Percentiles rank a stretch among this genome's conserved stretches.
These are phyloP conservation scores for Oncorhynchus nerka DNA, from an alignment of 2,113 vertebrate species.

Conservation along the genomic window DNA sequence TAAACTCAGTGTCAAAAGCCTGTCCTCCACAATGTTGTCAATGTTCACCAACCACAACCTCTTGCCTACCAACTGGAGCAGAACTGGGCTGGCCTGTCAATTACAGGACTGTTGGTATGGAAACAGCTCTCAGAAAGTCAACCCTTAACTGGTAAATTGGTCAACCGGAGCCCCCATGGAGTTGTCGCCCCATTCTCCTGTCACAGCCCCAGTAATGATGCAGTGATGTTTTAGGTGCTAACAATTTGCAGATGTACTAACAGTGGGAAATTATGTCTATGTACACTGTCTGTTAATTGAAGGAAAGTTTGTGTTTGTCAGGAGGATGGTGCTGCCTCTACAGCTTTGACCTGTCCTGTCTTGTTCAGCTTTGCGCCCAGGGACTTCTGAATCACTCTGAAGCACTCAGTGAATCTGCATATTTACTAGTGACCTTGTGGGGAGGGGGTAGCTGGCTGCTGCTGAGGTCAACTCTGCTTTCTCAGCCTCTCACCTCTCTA, in stretches of 20 bases:
- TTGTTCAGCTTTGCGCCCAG: constrained; percentile 17
- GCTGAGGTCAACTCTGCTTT: neutral
- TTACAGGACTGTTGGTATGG: neutral
- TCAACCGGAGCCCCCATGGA: neutral
- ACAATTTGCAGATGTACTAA: neutral
- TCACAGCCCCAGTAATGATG: neutral
- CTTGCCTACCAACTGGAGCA: neutral
- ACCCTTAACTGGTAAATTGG: neutral
- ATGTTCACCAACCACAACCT: neutral
- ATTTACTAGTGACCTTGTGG: neutral
- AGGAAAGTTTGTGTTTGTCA: neutral
- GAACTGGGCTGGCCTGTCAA: neutral
- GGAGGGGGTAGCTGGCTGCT: neutral
- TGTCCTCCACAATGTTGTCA: neutral
- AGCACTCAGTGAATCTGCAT: constrained; percentile 16
- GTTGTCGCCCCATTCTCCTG: neutral
- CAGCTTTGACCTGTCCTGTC: constrained; percentile 16
- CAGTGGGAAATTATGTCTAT: neutral
- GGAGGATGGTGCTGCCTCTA: constrained; percentile 2
- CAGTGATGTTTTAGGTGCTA: neutral
- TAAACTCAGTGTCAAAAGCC: neutral
- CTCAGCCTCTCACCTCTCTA: constrained; percentile 3
- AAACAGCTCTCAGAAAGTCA: constrained; percentile 2
- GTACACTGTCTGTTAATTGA: neutral
- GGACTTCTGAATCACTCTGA: neutral